Conservation (phyloP, 2,888 invertebrate genomes). For the Zelleria hepariella region DNA sequence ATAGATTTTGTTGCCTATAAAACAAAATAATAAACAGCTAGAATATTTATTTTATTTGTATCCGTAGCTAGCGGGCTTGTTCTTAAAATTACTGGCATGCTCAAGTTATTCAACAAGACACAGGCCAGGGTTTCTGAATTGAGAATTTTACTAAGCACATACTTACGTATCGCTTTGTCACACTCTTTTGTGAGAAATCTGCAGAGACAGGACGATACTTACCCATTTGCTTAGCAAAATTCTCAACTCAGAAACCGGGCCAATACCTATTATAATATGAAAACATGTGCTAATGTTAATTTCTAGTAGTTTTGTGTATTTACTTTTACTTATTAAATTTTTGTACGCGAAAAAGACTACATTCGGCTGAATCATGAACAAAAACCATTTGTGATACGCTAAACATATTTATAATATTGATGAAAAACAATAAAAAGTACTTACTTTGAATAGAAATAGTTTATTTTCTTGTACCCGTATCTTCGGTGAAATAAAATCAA, state of each 20-base stretch:
- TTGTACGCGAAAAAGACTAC: background rate
- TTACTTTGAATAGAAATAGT: too few species aligned
- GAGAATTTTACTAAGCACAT: background rate
- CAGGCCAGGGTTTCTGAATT: background rate
- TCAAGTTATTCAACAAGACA: background rate
- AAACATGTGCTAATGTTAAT: background rate
- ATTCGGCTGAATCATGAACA: background rate
- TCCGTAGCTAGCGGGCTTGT: background rate
- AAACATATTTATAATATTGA: slow-evolving; percentile 8
- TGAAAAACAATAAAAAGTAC: background rate
- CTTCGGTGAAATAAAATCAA: too few species aligned
- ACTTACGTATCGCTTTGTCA: too few species aligned
- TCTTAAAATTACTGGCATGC: background rate
- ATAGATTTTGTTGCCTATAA: background rate
- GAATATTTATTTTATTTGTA: background rate
- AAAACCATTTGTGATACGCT: slow-evolving; percentile 9
- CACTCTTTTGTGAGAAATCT: too few species aligned
- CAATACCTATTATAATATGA: too few species aligned
- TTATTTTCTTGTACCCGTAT: too few species aligned
- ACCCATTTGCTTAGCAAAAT: too few species aligned
- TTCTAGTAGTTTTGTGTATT: background rate
- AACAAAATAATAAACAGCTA: background rate
- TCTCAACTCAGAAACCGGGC: too few species aligned
- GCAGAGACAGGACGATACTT: too few species aligned
- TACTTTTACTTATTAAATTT: background rate